Conservation (phyloP, 92 coral and sea anemone genomes). For the Porites rus region DNA sequence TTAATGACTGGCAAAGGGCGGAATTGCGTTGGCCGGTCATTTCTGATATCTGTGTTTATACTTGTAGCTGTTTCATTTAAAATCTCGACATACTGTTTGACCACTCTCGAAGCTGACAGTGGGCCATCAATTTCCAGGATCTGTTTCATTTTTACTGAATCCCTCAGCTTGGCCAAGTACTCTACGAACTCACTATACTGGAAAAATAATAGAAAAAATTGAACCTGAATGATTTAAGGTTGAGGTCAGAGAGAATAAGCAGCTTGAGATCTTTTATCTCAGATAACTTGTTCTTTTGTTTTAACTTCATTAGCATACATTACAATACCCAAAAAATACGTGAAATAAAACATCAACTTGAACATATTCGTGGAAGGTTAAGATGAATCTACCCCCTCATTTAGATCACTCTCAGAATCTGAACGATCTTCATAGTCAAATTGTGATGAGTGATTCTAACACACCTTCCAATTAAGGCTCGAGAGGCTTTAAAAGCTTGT, state of each 20-base stretch:
- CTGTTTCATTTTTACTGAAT: not conserved
- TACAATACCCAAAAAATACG: not conserved
- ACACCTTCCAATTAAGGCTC: conserved; percentile 10
- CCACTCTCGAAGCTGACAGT: not conserved
- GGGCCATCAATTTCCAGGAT: conserved; percentile 6
- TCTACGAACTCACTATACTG: conserved; percentile 3
- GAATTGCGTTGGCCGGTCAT: not conserved
- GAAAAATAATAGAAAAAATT: not conserved
- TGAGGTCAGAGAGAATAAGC: too few relatives aligned
- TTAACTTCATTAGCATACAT: too few relatives aligned
- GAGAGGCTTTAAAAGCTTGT: conserved; percentile 1
- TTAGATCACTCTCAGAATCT: too few relatives aligned
- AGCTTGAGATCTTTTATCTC: too few relatives aligned
- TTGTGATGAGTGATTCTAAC: not conserved
- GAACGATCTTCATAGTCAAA: too few relatives aligned
- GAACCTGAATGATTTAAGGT: too few relatives aligned
- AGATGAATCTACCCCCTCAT: too few relatives aligned
- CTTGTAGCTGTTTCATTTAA: not conserved
- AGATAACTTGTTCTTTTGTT: too few relatives aligned
- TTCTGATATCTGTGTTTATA: not conserved
- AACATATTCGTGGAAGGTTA: not conserved
- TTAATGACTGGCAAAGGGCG: conserved; percentile 16
- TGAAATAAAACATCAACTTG: not conserved
- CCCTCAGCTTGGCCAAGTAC: not conserved
- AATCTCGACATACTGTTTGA: not conserved